Evolutionary conservation across 2,113 vertebrate genomes (phyloP).

Genomic region (Apteryx owenii): DNA sequence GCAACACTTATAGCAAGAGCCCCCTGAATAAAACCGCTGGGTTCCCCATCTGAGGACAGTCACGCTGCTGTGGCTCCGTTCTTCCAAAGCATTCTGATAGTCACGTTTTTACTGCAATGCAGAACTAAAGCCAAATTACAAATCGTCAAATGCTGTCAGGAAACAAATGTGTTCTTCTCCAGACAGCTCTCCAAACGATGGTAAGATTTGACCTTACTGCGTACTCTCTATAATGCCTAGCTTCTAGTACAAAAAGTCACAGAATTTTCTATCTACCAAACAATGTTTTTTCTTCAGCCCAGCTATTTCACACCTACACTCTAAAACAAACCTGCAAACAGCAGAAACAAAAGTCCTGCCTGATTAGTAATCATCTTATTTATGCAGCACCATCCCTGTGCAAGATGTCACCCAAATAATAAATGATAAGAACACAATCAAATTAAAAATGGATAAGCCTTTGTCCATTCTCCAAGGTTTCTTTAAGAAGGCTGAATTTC

Average conservation of each 20-base stretch:
- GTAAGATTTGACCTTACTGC: neutral
- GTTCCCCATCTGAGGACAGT: neutral
- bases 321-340: neutral
- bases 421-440: conserved; percentile 33
- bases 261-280: neutral
- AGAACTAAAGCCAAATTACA: neutral
- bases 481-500: neutral
- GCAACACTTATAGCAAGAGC: neutral
- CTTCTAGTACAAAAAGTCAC: neutral
- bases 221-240: neutral
- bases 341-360: neutral
- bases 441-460: conserved; percentile 49
- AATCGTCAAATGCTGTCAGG: neutral
- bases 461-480: neutral
- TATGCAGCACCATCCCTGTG: neutral
- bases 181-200: neutral
- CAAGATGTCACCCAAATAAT: neutral
- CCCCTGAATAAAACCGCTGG: neutral
- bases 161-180: neutral
- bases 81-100: neutral
- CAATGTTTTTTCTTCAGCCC: neutral
- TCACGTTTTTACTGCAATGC: neutral
- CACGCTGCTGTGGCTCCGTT: neutral
- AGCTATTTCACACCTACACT: neutral
- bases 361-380: neutral